Conservation (phyloP, 2,113 vertebrate species). For the Dipodomys merriami region DNA sequence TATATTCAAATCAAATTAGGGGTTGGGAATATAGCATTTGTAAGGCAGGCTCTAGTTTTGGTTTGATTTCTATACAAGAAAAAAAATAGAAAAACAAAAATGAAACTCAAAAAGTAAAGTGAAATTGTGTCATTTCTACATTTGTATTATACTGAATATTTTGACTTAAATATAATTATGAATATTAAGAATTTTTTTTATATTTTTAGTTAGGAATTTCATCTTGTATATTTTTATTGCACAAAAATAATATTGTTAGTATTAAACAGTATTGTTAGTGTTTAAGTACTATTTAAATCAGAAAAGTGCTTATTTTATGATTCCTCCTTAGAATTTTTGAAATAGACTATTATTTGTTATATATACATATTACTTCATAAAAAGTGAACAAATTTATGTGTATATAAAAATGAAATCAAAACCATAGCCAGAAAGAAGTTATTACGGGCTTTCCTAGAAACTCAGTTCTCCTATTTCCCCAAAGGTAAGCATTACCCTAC, state of each 20-base stretch:
- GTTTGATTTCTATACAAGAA: background rate
- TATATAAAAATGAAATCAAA: conserved; percentile 46
- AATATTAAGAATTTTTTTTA: background rate
- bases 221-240: conserved; percentile 9
- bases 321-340: background rate
- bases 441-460: background rate
- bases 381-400: background rate
- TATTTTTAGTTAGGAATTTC: background rate
- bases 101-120: background rate
- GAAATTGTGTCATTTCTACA: background rate
- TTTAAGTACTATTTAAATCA: conserved; percentile 5
- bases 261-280: background rate
- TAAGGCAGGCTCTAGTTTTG: background rate
- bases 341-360: background rate
- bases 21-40: background rate
- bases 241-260: background rate
- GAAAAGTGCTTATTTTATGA: conserved; percentile 13
- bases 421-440: background rate
- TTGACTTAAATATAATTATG: background rate
- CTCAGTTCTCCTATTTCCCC: background rate
- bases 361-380: background rate
- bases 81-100: background rate
- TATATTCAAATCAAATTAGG: conserved; percentile 17
- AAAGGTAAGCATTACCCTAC: background rate
- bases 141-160: background rate